Percentiles rank a stretch among this genome's conserved stretches.
These are phyloP conservation scores for Deroplatys truncata DNA, from an alignment of 2,888 invertebrate genomes.

Conservation along the genomic window DNA sequence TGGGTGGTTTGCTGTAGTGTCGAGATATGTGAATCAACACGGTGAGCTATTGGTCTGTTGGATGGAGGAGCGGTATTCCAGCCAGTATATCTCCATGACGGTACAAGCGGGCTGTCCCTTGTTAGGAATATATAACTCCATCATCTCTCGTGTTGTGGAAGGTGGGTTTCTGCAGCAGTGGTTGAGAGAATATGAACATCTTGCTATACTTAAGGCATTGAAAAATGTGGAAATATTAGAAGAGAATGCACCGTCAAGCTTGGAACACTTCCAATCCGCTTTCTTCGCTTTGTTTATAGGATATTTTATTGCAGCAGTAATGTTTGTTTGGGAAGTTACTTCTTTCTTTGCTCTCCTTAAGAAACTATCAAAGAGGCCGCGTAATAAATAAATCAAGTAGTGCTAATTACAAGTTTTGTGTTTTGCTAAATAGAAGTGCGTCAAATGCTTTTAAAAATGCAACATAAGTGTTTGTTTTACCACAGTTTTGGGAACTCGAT, in stretches of 20 bases:
- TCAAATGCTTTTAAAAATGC: too few species aligned
- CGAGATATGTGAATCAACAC: neutral
- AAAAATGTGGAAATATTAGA: neutral
- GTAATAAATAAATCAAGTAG: too few species aligned
- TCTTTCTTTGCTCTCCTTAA: neutral
- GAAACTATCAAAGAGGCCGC: too few species aligned
- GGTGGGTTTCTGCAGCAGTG: neutral
- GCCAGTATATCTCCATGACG: neutral
- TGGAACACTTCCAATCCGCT: neutral
- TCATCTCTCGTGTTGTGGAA: neutral
- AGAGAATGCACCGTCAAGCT: neutral
- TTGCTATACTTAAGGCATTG: neutral
- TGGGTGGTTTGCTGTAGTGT: neutral
- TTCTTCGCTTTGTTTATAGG: neutral
- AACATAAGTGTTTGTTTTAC: too few species aligned
- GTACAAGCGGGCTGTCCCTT: neutral
- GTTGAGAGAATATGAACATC: neutral
- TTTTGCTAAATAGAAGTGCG: too few species aligned
- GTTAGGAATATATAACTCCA: neutral
- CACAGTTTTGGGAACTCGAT: too few species aligned
- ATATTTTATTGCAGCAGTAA: neutral
- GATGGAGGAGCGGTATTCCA: neutral
- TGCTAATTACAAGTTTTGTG: too few species aligned
- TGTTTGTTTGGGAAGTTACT: neutral
- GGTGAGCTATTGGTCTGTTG: neutral